Evolutionary conservation across 2,113 vertebrate genomes (phyloP), one percentile per base, ranked within the genome.

Genomic region (Bujurquina vittata): DNA sequence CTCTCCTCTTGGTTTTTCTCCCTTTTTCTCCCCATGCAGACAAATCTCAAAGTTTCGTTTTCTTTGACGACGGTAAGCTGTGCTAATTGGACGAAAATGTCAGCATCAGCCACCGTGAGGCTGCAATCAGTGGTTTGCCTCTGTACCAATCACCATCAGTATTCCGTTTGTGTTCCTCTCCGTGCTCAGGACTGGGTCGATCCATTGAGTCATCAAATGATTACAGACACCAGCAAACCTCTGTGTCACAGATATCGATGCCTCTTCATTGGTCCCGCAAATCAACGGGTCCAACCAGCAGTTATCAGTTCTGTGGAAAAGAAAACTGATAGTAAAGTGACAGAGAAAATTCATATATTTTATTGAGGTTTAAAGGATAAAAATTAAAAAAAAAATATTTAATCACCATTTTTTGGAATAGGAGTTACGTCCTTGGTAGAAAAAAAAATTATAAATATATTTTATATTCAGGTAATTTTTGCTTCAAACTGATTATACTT

Each of bases 21-120:
- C 77, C 69, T 63, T 58, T 75, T 49, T 83, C 86, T 85, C 79
- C 62, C 9, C 84, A 88, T 81, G 93, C 95, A 95, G 95, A 94
- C 88, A 90, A 91, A 77, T 94, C 91, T 91, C 93, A 95, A 82
- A 94, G 90, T 94, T 95, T 95, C 88, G 91, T 94, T 95, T 94
- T 95, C 93, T 95, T 93, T 94, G 94, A 95, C 76, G 94, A 95
- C 89, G 95, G 95, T 95, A 95, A 94, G 95, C 88, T 82, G 83
- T 89, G 91, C 84, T 91, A 91, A 92, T 90, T 91, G 90, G 89
- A 89, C 92, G 80, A 84, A 91, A 91, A 87, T 94, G 92, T 94
- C 92, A 89, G 83, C 87, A 83, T 88, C 86, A 79, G 84, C 86
- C 80, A 67, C 88, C 84, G 82, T 78, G 83, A 88, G 86, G 91